Percentiles rank a stretch among this genome's conserved stretches.
These are phyloP conservation scores for Eurystomus gularis DNA, from an alignment of 2,113 vertebrate genomes.

Conservation along the genomic window DNA sequence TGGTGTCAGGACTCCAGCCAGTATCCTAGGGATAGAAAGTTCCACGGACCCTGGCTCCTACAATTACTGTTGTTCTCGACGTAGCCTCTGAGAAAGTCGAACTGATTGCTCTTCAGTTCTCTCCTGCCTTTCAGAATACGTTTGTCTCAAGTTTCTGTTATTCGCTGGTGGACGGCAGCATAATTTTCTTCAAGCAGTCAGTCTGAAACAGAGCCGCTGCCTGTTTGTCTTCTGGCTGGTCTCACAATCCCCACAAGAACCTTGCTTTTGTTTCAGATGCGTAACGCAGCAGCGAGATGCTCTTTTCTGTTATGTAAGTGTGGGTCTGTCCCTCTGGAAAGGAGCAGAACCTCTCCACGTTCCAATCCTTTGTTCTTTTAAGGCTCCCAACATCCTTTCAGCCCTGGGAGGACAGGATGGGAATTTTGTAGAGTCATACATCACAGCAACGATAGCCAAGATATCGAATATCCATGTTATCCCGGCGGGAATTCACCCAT, in stretches of 20 bases:
- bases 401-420: neutral
- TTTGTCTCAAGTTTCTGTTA: neutral
- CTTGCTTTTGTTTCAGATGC: neutral
- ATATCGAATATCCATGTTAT: accelerated
- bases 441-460: neutral
- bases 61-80: neutral
- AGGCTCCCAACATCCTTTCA: neutral
- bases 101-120: neutral
- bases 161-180: neutral
- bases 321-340: neutral
- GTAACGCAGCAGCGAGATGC: neutral
- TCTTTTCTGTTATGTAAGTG: neutral
- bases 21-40: neutral
- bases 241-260: neutral
- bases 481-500: accelerated
- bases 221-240: neutral
- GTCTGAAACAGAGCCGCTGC: neutral
- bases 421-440: neutral
- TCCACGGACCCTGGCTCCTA: neutral
- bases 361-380: neutral
- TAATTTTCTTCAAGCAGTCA: neutral
- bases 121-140: neutral
- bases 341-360: neutral
- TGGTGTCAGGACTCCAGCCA: neutral
- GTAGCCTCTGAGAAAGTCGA: neutral